Conservation (phyloP, 2,113 vertebrate genomes). For the Ahaetulla prasina region DNA sequence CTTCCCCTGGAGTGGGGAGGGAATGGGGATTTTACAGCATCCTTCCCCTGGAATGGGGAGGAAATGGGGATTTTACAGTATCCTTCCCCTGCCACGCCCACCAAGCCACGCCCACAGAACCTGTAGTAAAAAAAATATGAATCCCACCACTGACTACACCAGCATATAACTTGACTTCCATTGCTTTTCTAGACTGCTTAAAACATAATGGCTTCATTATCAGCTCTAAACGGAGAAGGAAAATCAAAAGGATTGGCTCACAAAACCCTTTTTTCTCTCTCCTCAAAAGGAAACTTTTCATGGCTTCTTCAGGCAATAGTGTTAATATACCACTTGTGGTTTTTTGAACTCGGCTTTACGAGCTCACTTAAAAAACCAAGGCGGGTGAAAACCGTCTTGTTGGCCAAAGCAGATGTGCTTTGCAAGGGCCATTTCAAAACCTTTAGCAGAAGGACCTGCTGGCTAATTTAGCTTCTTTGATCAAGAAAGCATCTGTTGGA, state of each 20-base stretch:
- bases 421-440: background rate
- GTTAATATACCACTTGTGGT: conserved; percentile 26
- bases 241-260: background rate
- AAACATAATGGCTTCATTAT: conserved; percentile 31
- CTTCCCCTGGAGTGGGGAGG: too few relatives aligned
- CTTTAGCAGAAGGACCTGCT: conserved; percentile 26
- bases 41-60: too few relatives aligned
- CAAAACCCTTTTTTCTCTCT: conserved; percentile 24
- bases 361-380: conserved; percentile 9
- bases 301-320: conserved; percentile 5
- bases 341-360: conserved; percentile 16
- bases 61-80: too few relatives aligned
- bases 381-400: background rate
- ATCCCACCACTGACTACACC: too few relatives aligned
- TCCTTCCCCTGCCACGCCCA: too few relatives aligned
- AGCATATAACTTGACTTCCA: background rate
- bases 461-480: conserved; percentile 16
- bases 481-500: conserved; percentile 12
- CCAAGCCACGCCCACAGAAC: too few relatives aligned
- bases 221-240: background rate
- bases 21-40: too few relatives aligned
- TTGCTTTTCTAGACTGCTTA: conserved; percentile 7
- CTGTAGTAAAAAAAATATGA: too few relatives aligned
- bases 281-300: conserved; percentile 28
- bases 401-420: background rate